Evolutionary conservation across 2,797 vertebrate species (phyloP), one percentile per base, ranked within the genome.

Genomic region (Crocidura indochinensis): DNA sequence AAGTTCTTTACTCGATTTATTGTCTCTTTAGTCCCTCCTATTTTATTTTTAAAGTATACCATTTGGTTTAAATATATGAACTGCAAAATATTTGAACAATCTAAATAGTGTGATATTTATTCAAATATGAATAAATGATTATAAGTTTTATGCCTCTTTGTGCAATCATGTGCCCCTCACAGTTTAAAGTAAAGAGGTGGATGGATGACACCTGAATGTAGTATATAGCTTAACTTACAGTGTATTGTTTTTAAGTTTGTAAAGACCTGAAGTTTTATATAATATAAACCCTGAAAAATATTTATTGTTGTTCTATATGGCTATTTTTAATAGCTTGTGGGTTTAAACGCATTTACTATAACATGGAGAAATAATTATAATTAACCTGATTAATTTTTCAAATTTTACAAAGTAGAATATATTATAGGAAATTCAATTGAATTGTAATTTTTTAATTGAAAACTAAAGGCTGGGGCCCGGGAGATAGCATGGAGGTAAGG

Each of bases 331-430:
- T 75, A 92, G 72, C 11, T 64, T 73, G 1, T 31, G 92, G 4
- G 12, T 84, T 96, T 60, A 74, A 80, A 82, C 10, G 1, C 64
- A 94, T 53, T 84, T 83, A 77, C 62, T 67, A 67, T 0, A 83
- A 75, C 62, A 53, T 38, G 27, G 74, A 22, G 31, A 74, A 88
- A 24, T 69, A 68, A 56, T 72, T 77, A 8, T 11, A 89, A 71
- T 85, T 44, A 62, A 76, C 92, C 78, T 91, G 73, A 44, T 91
- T 51, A 85, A 86, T 73, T 83, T 17, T 64, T 84, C 24, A 53
- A 76, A 2, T 11, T 47, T 91, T 88, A 49, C 8, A 64, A 56
- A 83, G 88, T 11, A 68, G 24, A 5, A 26, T 74, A 47, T 4
- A 44, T 9, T 20, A 68, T 11, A 47, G 60, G 4, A 24, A 51